Evolutionary conservation across 2,888 invertebrate genomes (phyloP), one percentile per base, ranked within the genome.

Genomic region (Lamproptera curius): DNA sequence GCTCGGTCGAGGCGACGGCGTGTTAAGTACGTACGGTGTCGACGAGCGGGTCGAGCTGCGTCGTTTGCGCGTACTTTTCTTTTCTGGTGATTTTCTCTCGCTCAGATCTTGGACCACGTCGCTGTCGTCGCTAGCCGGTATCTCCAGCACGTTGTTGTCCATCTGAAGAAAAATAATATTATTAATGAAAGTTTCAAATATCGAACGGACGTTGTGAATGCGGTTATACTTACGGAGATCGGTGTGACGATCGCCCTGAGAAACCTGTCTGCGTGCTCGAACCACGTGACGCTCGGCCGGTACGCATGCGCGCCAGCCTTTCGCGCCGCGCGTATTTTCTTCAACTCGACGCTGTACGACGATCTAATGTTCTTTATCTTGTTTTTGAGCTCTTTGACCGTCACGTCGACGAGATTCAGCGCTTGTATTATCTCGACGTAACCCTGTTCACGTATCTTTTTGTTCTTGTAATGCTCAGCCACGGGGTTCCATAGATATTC

Each of bases 261-360:
- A 73, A 88, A 88, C 83, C 86, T 84, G 86, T 88, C 88, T 73
- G 87, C 87, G 78, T 87, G 87, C 66, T 87, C 84, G 72, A 87
- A 88, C 88, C 88, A 88, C 82, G 86, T 86, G 83, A 88, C 87
- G 74, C 86, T 87, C 52, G 88, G 88, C 58, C 84, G 71, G 80
- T 88, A 88, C 82, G 86, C 86, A 82, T 85, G 86, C 86, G 87
- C 86, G 68, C 86, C 82, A 61, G 84, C 84, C 76, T 87, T 85
- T 62, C 88, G 67, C 63, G 88, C 84, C 73, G 87, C 87, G 74
- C 87, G 82, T 74, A 88, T 88, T 73, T 88, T 88, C 79, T 88
- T 88, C 72, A 87, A 65, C 69, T 88, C 88, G 54, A 87, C 86
- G 70, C 87, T 87, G 66, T 88, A 88, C 68, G 87, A 87, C 60